A percentile compares a stretch with the other conserved stretches of the same genome.
Conservation (phyloP, 2,113 vertebrate species). For the Chionomys nivalis region DNA sequence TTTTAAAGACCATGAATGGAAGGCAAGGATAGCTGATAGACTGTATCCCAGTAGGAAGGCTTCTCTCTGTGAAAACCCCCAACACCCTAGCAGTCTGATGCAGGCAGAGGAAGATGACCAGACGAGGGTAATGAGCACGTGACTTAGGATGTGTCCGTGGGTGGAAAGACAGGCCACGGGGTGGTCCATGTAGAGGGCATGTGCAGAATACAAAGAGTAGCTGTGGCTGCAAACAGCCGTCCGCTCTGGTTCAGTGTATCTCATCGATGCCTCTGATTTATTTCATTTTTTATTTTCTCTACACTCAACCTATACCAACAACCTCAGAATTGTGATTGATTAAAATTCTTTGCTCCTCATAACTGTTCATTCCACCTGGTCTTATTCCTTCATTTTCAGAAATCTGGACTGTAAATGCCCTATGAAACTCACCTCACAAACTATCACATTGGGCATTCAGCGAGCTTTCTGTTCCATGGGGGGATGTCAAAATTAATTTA, state of each 20-base stretch:
- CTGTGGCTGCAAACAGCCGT: neutral
- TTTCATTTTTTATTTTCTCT: neutral
- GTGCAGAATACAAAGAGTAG: neutral
- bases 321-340: neutral
- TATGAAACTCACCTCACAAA: conserved; percentile 27
- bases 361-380: neutral
- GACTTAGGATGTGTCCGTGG: neutral
- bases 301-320: neutral
- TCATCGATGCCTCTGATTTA: neutral
- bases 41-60: neutral
- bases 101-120: neutral
- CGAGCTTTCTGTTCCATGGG: conserved; percentile 37
- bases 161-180: neutral
- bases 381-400: neutral
- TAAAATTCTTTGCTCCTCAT: neutral
- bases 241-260: neutral
- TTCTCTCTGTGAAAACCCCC: neutral
- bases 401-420: conserved; percentile 41
- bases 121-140: neutral
- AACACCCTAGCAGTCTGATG: neutral
- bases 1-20: neutral
- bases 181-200: neutral
- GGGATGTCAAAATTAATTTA: conserved; percentile 71
- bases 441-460: conserved; percentile 45
- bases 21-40: neutral